Conservation (phyloP, 1,140 invertebrate genomes). For the Radopholus similis region DNA sequence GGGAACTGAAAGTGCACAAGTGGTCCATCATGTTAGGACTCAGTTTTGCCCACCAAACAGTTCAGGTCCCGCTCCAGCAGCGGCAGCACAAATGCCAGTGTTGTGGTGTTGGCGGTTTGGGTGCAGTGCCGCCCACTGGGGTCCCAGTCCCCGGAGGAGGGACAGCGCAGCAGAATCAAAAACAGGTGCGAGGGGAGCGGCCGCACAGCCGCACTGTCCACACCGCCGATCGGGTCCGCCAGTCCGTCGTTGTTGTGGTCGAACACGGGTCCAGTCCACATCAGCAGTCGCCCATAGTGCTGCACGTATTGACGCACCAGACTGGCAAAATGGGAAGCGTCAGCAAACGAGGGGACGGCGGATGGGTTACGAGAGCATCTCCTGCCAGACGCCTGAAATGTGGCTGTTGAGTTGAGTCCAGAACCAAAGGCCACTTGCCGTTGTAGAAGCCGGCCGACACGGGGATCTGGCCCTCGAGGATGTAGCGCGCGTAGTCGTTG, state of each 20-base stretch:
- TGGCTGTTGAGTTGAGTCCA: neutral
- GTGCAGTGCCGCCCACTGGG: slow-evolving; percentile 31
- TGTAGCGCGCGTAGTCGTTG: slow-evolving; percentile 37
- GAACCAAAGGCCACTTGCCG: neutral
- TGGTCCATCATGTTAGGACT: slow-evolving; percentile 7
- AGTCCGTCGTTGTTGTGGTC: slow-evolving; percentile 37
- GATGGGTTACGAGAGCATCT: neutral
- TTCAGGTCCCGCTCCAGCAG: slow-evolving; percentile 31
- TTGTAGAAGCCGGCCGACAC: slow-evolving; percentile 37
- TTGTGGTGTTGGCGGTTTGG: slow-evolving; percentile 20
- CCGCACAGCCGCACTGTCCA: neutral
- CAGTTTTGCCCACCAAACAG: slow-evolving; percentile 30
- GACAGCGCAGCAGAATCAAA: slow-evolving; percentile 40
- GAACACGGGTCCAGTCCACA: slow-evolving; percentile 36
- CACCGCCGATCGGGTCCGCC: slow-evolving; percentile 18
- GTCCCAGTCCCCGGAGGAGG: slow-evolving; percentile 31
- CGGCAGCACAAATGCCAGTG: slow-evolving; percentile 40
- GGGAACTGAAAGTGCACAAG: slow-evolving; percentile 12
- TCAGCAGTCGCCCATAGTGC: slow-evolving; percentile 26
- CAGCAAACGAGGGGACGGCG: neutral
- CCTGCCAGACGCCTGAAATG: slow-evolving; percentile 15
- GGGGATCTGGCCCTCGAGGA: slow-evolving; percentile 27
- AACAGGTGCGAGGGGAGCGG: slow-evolving; percentile 35
- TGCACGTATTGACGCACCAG: slow-evolving; percentile 31
- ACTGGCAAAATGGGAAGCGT: slow-evolving; percentile 21